phyloP scores from a whole-genome alignment of 2,888 invertebrate genomes.

The Sesia apiformis region DNA sequence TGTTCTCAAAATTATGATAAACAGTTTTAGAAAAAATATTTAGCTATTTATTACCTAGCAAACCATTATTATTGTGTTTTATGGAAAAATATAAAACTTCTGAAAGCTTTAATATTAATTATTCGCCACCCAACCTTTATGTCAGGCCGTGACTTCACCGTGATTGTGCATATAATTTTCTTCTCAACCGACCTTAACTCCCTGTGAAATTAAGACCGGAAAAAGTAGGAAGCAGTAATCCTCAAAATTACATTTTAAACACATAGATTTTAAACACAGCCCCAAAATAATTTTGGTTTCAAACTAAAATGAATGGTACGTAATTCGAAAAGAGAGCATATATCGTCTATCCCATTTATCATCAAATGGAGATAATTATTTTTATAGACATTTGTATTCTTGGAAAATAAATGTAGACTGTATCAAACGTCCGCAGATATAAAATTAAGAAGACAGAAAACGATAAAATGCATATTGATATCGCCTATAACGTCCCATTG shows the following conservation, averaged over 20 bases:
- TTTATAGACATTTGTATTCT: too few species aligned
- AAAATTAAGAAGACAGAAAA: too few species aligned
- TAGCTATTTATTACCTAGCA: background rate
- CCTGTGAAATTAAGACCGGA: background rate
- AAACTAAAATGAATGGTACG: too few species aligned
- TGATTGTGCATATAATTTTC: slow-evolving; percentile 71
- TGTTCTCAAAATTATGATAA: slow-evolving; percentile 19
- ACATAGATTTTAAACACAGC: too few species aligned
- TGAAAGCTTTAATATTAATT: slow-evolving; percentile 52
- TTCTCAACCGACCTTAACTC: slow-evolving; percentile 26
- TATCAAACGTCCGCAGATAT: too few species aligned
- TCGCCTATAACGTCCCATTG: too few species aligned
- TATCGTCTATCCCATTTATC: too few species aligned
- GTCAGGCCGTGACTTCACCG: slow-evolving; percentile 48
- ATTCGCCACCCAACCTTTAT: slow-evolving; percentile 41
- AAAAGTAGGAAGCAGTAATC: background rate
- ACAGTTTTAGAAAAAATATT: background rate
- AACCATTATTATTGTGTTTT: slow-evolving; percentile 19
- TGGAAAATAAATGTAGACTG: too few species aligned
- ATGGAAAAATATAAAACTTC: slow-evolving; percentile 34
- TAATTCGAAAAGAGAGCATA: too few species aligned
- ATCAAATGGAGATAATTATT: too few species aligned
- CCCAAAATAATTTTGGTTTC: too few species aligned
- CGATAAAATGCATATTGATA: too few species aligned
- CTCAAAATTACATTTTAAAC: background rate